Evolutionary conservation across 2,113 vertebrate species (phyloP).

Genomic region (Oreochromis spilurus): DNA sequence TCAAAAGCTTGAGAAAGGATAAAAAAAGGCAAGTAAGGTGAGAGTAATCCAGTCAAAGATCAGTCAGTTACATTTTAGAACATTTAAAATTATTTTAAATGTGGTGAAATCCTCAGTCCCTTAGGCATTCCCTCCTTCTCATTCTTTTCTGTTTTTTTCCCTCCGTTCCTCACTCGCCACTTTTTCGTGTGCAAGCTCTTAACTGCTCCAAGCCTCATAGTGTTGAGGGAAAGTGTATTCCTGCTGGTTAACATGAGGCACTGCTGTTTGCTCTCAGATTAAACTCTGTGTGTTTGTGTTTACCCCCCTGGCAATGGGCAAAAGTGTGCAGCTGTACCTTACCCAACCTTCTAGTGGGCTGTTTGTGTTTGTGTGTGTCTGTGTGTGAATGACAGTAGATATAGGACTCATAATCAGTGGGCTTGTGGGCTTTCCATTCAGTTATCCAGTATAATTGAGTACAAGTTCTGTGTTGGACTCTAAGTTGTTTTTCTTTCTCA

Average conservation of each 20-base stretch:
- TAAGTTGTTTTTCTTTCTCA: background rate
- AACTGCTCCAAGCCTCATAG: constrained; percentile 1
- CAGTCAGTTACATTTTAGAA: background rate
- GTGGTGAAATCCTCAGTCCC: background rate
- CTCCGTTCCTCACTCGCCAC: no score
- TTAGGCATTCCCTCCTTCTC: background rate
- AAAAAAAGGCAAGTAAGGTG: background rate
- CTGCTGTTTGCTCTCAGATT: constrained; percentile 47
- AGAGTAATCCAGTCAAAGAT: background rate
- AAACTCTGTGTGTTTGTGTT: constrained; percentile 45
- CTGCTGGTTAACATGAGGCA: constrained; percentile 42
- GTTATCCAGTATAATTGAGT: background rate
- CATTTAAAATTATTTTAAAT: background rate
- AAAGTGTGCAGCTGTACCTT: constrained; percentile 31
- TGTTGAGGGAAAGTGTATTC: constrained; percentile 21
- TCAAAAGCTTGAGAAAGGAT: background rate
- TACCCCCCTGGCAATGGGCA: constrained; percentile 45
- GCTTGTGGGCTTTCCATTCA: background rate
- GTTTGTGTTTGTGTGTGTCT: background rate
- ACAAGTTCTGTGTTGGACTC: background rate
- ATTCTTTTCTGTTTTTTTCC: background rate
- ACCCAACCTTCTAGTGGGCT: background rate
- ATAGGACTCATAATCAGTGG: background rate
- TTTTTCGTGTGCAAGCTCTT: background rate
- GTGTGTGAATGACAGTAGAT: background rate